Base-by-base conservation (phyloP, 2,113 vertebrate species). In the Thunnus thynnus region DNA sequence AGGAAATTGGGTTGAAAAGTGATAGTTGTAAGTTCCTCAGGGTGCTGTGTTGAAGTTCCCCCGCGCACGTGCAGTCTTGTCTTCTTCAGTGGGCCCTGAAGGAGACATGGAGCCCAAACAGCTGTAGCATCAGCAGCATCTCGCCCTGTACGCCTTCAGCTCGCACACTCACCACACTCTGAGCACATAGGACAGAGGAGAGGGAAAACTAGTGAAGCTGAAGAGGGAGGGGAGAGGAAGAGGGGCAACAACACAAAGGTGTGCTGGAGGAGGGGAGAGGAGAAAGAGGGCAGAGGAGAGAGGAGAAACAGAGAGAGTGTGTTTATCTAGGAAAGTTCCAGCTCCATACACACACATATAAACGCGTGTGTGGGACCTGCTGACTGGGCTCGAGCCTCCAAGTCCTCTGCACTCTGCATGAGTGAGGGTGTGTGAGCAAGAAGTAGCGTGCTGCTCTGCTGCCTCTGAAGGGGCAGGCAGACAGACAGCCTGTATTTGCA, bases 381-480 rank as follows among this genome's bases (percentile, higher is more conserved):
- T 85, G 87, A 80, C 76, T 76, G 76, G 76, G 86, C 66, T 89
- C 66, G 60, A 81, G 82, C 88, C 83, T 84, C 79, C 69, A 56
- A 80, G 78, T 79, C 74, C 83, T 88, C 72, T 73, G 83, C 72
- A 61, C 72, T 61, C 78, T 84, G 91, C 76, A 77, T 73, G 84
- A 85, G 87, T 82, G 90, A 91, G 78, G 72, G 76, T 80, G 89
- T 86, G 89, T 86, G 85, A 79, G 73, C 66, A 75, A 80, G 78
- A 67, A 84, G 87, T 76, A 86, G 88, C 60, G 79, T 85, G 90
- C 81, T 88, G 82, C 87, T 88, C 83, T 79, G 62, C 90, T 92
- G 91, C 88, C 90, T 90, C 87, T 85, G 88, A 93, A 90, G 93
- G 93, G 94, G 93, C 93, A 82, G 93, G 91, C 92, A 87, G 85